Base-by-base conservation (phyloP, 2,797 vertebrate genomes). In the Iguana delicatissima region DNA sequence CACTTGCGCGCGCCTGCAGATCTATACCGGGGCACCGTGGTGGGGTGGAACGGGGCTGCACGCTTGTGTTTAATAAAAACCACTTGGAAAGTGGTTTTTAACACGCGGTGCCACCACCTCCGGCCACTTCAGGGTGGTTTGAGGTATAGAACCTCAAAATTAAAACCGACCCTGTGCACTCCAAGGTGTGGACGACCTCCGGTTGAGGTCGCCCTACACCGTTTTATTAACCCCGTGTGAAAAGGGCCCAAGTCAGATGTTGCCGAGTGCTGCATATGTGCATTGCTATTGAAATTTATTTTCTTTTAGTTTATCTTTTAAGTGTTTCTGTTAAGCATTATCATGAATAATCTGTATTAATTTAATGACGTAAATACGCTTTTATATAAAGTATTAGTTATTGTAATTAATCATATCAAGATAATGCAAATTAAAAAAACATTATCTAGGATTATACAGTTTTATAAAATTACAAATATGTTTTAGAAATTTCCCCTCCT, bases 381-480 rank as follows among this genome's bases (percentile, higher is more conserved):
- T 86, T 87, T 95, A 62, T 22, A 1, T 35, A 87, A 86, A 35
- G 14, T n/a, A 29, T 88, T n/a, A 35, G 10, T 2, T 85, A 6
- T 92, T n/a, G 2, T 4, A 74, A 84, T 88, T 89, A 26, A 22
- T 1, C 8, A 26, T 42, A n/a, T 2, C 5, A 76, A 29, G 81
- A 42, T 5, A 26, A 0, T 91, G 52, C 82, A 89, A 92, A 18
- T 0, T 0, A 18, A 69, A 73, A 74, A 52, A 22, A 3, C 29
- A 12, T 84, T 91, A 9, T 0, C 80, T 89, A 64, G 32, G 79
- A 79, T 84, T 92, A 76, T 84, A 32, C 69, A 50, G 26, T 83
- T 87, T 94, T 94, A 88, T 7, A 80, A 90, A 92, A 88, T 6
- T 85, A 29, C 6, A 87, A 64, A 29, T 67, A 1, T 80, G 84